Conservation (phyloP, 2,888 invertebrate species). For the Nemotelus nigrinus region DNA sequence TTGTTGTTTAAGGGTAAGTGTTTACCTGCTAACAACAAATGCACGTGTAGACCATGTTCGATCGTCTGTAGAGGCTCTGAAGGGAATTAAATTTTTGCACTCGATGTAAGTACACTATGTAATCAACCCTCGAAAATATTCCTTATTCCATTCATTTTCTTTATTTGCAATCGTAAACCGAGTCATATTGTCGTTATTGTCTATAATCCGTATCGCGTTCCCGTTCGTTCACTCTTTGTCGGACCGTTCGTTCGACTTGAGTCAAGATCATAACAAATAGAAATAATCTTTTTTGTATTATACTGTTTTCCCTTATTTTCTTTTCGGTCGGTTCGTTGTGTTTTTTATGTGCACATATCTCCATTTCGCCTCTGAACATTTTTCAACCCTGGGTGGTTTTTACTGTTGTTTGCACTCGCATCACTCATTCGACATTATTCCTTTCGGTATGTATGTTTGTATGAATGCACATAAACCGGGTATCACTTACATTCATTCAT, state of each 20-base stretch:
- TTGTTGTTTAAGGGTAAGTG: too few relatives aligned
- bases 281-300: background rate
- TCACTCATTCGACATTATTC: background rate
- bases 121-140: slow-evolving; percentile 16
- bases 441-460: background rate
- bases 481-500: background rate
- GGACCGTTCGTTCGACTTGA: background rate
- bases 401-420: slow-evolving; percentile 3
- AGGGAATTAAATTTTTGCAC: too few relatives aligned
- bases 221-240: background rate
- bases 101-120: background rate
- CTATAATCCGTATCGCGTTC: background rate
- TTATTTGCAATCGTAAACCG: background rate
- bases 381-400: slow-evolving; percentile 31
- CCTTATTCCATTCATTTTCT: background rate
- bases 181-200: background rate
- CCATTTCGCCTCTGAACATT: background rate
- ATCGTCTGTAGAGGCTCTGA: too few relatives aligned
- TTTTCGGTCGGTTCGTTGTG: background rate
- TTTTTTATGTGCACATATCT: too few relatives aligned
- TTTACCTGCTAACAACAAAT: too few relatives aligned
- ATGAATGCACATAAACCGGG: background rate
- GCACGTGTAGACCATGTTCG: too few relatives aligned
- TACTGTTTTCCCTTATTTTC: background rate
- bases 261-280: background rate